phyloP scores from a whole-genome alignment of 2,888 invertebrate genomes.

The Leucoma salicis region DNA sequence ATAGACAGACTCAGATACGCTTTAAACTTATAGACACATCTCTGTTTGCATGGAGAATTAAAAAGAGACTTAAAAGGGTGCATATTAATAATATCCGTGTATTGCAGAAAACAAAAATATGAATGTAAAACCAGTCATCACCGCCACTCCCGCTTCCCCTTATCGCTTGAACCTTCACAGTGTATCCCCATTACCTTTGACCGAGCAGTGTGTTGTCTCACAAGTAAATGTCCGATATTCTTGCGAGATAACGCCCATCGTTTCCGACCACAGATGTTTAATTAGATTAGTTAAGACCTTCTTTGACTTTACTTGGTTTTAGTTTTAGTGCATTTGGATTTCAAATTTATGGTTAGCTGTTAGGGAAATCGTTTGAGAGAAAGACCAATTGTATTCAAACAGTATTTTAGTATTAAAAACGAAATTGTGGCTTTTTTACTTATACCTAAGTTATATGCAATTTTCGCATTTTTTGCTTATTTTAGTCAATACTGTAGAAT shows the following conservation, averaged over 20 bases:
- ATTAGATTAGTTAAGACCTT: slow-evolving; percentile 54
- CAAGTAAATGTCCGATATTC: slow-evolving; percentile 60
- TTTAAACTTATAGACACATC: no score
- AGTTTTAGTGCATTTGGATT: background rate
- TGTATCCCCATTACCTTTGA: slow-evolving; percentile 49
- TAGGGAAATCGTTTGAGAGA: slow-evolving; percentile 4
- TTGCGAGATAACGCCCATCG: slow-evolving; percentile 55
- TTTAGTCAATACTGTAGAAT: no score
- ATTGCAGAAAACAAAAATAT: no score
- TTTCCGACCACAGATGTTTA: slow-evolving; percentile 54
- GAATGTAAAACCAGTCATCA: no score
- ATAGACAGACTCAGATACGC: no score
- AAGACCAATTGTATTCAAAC: background rate
- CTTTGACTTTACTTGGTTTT: background rate
- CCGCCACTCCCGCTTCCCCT: slow-evolving; percentile 22
- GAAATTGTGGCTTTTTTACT: no score
- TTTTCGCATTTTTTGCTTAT: no score
- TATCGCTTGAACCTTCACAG: slow-evolving; percentile 36
- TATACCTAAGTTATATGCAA: no score
- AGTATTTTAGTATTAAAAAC: no score
- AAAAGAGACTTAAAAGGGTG: no score
- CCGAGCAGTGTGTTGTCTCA: slow-evolving; percentile 47
- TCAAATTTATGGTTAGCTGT: background rate
- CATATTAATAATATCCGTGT: no score
- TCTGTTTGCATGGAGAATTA: no score